A percentile compares a stretch with the other conserved stretches of the same genome.
These are phyloP conservation scores for Psilanteris sp. DNA, from an alignment of 1,140 invertebrate genomes.

Conservation along the genomic window DNA sequence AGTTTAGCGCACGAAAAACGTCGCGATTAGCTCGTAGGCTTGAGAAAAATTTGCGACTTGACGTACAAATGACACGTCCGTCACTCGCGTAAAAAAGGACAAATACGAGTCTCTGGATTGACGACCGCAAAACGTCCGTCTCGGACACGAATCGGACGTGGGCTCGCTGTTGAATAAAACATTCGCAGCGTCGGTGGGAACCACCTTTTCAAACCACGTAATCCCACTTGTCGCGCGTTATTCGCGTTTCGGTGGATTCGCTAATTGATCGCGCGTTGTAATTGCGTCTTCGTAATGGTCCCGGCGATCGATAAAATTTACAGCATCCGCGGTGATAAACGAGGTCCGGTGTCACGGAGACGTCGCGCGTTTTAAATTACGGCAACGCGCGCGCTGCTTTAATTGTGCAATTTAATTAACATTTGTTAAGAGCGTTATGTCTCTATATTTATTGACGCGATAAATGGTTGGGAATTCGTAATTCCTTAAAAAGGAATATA, in stretches of 20 bases:
- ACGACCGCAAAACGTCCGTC: conserved; percentile 13
- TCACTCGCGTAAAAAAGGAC: conserved; percentile 22
- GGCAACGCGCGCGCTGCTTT: no score
- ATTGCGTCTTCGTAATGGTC: conserved; percentile 3
- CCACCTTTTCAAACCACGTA: conserved; percentile 12
- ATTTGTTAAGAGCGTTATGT: no score
- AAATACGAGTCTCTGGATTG: conserved; percentile 20
- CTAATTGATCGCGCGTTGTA: conserved; percentile 10
- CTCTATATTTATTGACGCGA: no score
- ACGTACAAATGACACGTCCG: conserved; percentile 20
- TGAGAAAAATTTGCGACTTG: conserved; percentile 13
- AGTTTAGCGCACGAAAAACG: conserved; percentile 18
- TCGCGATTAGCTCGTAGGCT: conserved; percentile 3
- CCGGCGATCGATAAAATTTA: neutral
- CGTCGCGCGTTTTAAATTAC: no score
- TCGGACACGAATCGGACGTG: conserved; percentile 21
- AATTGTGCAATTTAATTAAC: no score
- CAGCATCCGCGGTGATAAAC: no score
- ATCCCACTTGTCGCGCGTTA: conserved; percentile 6
- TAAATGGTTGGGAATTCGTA: no score
- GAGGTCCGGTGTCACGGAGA: no score
- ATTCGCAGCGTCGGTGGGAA: conserved; percentile 25
- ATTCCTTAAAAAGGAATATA: no score
- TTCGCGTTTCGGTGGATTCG: neutral
- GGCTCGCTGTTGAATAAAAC: conserved; percentile 39